Evolutionary conservation across 1,140 invertebrate genomes (phyloP), one percentile per base, ranked within the genome.

Genomic region (Agraylea sexmaculata): DNA sequence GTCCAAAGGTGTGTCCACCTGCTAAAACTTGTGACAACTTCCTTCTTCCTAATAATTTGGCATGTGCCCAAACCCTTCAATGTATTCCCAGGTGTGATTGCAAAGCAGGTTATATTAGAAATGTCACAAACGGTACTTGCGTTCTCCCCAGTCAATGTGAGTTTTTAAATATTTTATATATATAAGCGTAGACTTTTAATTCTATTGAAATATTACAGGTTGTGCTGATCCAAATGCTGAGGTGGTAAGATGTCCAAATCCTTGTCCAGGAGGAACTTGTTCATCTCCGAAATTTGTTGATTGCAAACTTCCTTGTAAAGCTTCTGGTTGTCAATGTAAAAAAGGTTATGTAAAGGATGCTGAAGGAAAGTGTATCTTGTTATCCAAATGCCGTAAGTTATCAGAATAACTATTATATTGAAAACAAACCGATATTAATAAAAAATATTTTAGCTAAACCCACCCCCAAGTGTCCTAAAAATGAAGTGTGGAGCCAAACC

Each of bases 1-100:
- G 42, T 23, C 42, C 35, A 5, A 6, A 10, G 12, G 22, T 12
- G 11, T 43, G 42, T 21, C 35, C 42, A 23, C 42, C 35, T 4
- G 42, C 37, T 22, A 37, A n/a, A 37, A 20, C 3, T 25, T 7
- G 7, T 25, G n/a, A 25, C n/a, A 25, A 25, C 7, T 25, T 7
- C n/a, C 7, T 25, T 25, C 7, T 7, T 7, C 7, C 23, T 25
- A 25, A 25, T 25, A 25, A 25, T 7, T 25, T 7, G 7, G 7
- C 7, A 27, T 7, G 23, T 27, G 7, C n/a, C n/a, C 23, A 8
- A 27, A 7, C 23, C 7, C n/a, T 27, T n/a, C n/a, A 8, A 7
- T 8, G 23, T 27, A 27, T 8, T 27, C 23, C n/a, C 23, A 27
- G 23, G n/a, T 27, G 7, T n/a, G n/a, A 8, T 27, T 7, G 7